phyloP scores from a whole-genome alignment of 2,113 vertebrate genomes.

The Tamias sibiricus region DNA sequence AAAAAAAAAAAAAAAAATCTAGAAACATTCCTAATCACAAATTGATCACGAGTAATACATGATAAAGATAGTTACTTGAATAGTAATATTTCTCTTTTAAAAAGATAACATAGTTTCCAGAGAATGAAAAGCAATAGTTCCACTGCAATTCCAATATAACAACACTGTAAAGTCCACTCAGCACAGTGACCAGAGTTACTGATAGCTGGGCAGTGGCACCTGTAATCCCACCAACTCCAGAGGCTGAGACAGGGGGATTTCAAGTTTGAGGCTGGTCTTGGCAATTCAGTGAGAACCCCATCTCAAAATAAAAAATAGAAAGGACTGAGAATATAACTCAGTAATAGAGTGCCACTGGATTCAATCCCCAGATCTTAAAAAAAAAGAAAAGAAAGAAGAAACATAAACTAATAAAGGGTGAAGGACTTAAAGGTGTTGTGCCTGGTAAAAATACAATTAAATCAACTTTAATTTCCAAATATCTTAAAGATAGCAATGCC shows the following conservation, averaged over 20 bases:
- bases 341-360: too few species aligned
- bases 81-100: not conserved
- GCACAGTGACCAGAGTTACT: not conserved
- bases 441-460: not conserved
- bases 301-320: too few species aligned
- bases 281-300: too few species aligned
- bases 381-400: too few species aligned
- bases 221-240: too few species aligned
- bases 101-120: not conserved
- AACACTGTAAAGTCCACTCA: not conserved
- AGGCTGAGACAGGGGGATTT: too few species aligned
- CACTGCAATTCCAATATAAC: not conserved
- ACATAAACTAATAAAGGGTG: not conserved
- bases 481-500: not conserved
- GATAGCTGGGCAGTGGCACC: too few species aligned
- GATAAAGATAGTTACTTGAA: not conserved
- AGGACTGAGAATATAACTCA: too few species aligned
- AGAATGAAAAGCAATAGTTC: not conserved
- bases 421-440: not conserved
- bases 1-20: not conserved
- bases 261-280: too few species aligned
- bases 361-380: too few species aligned
- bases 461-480: not conserved
- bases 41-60: not conserved
- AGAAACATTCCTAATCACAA: not conserved